These are phyloP conservation scores for Nannobrachium achirus DNA, from an alignment of 2,113 vertebrate species.

Conservation along the genomic window DNA sequence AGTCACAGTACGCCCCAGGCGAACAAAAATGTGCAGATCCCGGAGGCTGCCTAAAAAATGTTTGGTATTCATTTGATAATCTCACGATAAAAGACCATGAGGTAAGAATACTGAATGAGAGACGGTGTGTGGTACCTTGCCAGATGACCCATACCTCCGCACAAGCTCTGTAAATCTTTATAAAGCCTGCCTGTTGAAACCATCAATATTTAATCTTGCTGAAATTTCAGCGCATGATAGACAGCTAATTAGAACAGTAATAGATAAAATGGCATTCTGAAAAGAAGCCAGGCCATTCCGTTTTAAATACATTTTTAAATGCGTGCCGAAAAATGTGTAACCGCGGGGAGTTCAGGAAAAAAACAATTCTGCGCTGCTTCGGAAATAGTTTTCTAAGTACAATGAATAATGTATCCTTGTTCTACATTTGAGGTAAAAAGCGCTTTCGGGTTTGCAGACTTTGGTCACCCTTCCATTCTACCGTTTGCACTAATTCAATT, in stretches of 20 bases:
- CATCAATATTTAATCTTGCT: constrained; percentile 30
- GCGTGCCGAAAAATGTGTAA: constrained; percentile 9
- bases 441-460: constrained; percentile 9
- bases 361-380: not conserved
- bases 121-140: constrained; percentile 3
- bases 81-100: not conserved
- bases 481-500: constrained; percentile 29
- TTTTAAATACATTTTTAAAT: not conserved
- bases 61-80: constrained; percentile 16
- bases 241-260: constrained; percentile 12
- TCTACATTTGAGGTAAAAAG: constrained; percentile 3
- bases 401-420: constrained; percentile 23
- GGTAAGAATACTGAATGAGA: not conserved
- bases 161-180: not conserved
- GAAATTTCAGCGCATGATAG: constrained; percentile 8
- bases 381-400: constrained; percentile 19
- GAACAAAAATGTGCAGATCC: constrained; percentile 2
- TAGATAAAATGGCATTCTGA: not conserved
- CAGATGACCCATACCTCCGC: constrained; percentile 1
- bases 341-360: constrained; percentile 3
- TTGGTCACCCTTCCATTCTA: not conserved
- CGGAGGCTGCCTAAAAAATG: constrained; percentile 11
- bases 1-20: not conserved
- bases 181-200: constrained; percentile 16
- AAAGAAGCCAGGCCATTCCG: not conserved